Conservation (phyloP, 2,797 vertebrate genomes). For the Erethizon dorsatum region DNA sequence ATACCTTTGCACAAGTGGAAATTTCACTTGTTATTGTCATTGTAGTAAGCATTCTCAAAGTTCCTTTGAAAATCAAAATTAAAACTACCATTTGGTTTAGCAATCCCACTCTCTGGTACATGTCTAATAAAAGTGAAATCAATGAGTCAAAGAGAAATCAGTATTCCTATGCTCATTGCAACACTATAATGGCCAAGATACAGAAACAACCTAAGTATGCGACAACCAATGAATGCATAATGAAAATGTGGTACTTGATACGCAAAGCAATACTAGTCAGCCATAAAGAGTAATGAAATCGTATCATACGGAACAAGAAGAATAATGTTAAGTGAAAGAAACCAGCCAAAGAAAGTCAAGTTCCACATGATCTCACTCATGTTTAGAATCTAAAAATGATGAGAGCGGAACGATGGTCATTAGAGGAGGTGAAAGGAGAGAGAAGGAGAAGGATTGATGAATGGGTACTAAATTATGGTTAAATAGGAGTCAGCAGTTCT, state of each 20-base stretch:
- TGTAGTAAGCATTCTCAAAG: not conserved
- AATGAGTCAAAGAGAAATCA: not conserved
- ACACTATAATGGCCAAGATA: not conserved
- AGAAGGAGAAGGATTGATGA: not conserved
- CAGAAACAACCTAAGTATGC: not conserved
- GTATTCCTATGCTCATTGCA: not conserved
- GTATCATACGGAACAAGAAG: not conserved
- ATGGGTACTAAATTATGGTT: not conserved
- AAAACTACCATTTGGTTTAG: not conserved
- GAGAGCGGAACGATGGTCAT: not conserved
- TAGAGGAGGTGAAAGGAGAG: rapidly evolving
- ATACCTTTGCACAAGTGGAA: not conserved
- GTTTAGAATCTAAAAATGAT: not conserved
- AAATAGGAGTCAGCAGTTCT: not conserved
- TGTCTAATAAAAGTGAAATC: not conserved
- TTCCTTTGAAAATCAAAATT: not conserved
- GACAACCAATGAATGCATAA: not conserved
- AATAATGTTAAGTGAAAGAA: not conserved
- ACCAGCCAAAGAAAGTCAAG: not conserved
- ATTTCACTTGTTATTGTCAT: not conserved
- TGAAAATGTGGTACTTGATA: not conserved
- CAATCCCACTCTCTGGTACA: too few species aligned
- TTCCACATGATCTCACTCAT: not conserved
- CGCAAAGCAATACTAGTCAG: not conserved
- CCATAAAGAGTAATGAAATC: not conserved